phyloP scores from a whole-genome alignment of 1,140 invertebrate species.

The Diorhabda carinulata region DNA sequence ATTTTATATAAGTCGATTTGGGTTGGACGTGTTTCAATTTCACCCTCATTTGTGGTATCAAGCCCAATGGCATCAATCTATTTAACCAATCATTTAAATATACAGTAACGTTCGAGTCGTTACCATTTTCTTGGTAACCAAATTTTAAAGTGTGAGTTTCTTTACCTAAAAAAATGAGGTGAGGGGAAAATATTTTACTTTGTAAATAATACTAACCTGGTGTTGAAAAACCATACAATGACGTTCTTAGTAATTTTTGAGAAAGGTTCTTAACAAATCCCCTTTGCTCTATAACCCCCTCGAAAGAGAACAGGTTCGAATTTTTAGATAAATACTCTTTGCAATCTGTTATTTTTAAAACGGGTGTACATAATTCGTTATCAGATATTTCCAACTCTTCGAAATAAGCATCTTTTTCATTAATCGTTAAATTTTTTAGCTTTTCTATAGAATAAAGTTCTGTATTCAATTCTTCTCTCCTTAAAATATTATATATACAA shows the following conservation, averaged over 20 bases:
- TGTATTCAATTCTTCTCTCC: not conserved
- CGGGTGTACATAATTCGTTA: not conserved
- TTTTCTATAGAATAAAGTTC: not conserved
- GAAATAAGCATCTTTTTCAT: conserved; percentile 4
- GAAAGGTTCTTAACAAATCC: conserved; percentile 11
- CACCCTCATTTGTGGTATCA: conserved; percentile 16
- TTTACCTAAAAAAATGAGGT: conserved; percentile 7
- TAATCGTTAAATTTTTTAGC: conserved; percentile 3
- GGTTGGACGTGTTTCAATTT: conserved; percentile 9
- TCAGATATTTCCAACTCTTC: not conserved
- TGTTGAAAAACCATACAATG: conserved; percentile 13
- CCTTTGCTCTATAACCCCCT: conserved; percentile 3
- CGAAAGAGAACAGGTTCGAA: conserved; percentile 5
- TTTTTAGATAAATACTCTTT: conserved; percentile 5
- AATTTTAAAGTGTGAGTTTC: conserved; percentile 8
- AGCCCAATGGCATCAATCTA: conserved; percentile 13
- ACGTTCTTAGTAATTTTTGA: not conserved
- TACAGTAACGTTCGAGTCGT: not conserved
- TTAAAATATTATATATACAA: not conserved
- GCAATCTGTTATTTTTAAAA: not conserved
- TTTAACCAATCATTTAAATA: conserved; percentile 17
- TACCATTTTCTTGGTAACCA: not conserved
- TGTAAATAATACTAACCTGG: conserved; percentile 6
- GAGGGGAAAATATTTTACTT: not conserved
- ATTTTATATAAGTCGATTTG: conserved; percentile 12